Conservation (phyloP, 1,140 invertebrate genomes). For the Euura saliciscinereae region DNA sequence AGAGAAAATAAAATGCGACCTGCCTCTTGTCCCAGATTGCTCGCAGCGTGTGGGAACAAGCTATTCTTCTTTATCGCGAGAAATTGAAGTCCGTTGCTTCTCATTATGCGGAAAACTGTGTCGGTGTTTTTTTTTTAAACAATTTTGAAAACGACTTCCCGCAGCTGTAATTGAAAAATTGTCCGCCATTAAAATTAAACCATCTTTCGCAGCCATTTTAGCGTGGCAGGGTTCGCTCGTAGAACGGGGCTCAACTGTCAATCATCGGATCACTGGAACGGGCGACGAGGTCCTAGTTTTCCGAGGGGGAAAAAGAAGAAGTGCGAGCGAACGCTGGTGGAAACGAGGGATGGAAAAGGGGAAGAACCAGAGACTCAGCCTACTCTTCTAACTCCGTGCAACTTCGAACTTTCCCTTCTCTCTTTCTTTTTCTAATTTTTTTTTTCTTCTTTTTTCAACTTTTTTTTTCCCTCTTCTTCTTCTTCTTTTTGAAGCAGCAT, state of each 20-base stretch:
- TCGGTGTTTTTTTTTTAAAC: no score
- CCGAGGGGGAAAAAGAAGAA: not conserved
- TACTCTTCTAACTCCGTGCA: constrained; percentile 25
- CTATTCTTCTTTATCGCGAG: no score
- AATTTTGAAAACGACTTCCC: no score
- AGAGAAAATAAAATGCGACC: no score
- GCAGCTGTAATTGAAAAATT: constrained; percentile 21
- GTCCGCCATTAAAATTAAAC: constrained; percentile 50
- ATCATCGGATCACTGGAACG: constrained; percentile 50
- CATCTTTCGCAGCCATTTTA: constrained; percentile 54
- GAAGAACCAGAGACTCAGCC: not conserved
- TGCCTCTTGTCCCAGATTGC: no score
- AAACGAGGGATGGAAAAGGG: not conserved
- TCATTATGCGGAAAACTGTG: no score
- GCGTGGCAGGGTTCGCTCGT: constrained; percentile 29
- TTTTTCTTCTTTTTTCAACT: constrained; percentile 18
- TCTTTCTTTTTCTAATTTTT: not conserved
- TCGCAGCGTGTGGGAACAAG: no score
- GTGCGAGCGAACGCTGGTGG: not conserved
- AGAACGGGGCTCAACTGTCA: constrained; percentile 48
- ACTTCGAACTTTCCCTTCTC: constrained; percentile 30
- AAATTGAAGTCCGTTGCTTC: no score
- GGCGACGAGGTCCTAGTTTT: constrained; percentile 22
- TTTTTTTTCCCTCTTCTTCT: constrained; percentile 16
- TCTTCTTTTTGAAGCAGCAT: constrained; percentile 29